Conservation (phyloP, 2,113 vertebrate species). For the Mungos mungo region DNA sequence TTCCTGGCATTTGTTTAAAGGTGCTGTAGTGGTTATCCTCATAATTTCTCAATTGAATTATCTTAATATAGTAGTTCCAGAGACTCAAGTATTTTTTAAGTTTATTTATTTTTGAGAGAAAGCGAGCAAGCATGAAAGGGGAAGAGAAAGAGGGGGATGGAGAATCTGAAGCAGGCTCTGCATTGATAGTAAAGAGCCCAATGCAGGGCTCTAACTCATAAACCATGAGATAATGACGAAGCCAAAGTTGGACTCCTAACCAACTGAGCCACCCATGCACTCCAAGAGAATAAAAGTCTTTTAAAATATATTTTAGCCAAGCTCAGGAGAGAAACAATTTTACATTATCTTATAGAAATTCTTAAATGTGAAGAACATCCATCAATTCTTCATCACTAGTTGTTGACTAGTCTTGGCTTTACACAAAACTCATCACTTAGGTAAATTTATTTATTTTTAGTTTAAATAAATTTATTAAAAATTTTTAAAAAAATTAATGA, state of each 20-base stretch:
- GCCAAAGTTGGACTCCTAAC: too few relatives aligned
- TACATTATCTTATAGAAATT: not conserved
- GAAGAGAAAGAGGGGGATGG: too few relatives aligned
- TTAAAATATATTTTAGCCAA: not conserved
- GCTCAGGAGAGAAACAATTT: not conserved
- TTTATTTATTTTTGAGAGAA: not conserved
- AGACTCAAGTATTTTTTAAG: not conserved
- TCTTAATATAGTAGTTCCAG: not conserved
- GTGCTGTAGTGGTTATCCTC: not conserved
- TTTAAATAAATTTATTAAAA: not conserved
- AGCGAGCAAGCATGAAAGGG: too few relatives aligned
- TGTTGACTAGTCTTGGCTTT: not conserved
- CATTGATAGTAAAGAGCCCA: too few relatives aligned
- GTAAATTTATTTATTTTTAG: not conserved
- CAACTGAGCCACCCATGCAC: too few relatives aligned
- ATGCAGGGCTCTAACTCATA: too few relatives aligned
- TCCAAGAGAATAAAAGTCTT: not conserved
- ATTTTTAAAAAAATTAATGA: not conserved
- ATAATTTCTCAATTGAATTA: not conserved
- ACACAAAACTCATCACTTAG: not conserved
- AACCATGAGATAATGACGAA: too few relatives aligned
- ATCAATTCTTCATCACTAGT: not conserved
- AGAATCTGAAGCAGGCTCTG: too few relatives aligned
- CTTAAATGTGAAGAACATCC: not conserved
- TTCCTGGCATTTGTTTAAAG: not conserved